phyloP scores from a whole-genome alignment of 1,140 invertebrate species.

The Leguminivora glycinivorella region DNA sequence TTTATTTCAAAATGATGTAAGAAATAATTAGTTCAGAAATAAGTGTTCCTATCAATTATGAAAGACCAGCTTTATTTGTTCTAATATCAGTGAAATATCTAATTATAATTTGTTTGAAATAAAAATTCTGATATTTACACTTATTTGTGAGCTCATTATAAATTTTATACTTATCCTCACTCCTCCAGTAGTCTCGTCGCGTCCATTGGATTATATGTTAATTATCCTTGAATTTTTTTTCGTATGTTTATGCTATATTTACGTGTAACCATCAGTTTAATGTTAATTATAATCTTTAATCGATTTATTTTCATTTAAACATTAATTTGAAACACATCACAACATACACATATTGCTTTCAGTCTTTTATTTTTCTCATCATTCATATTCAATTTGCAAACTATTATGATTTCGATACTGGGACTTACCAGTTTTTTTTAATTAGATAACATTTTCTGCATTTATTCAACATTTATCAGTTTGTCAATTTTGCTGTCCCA shows the following conservation, averaged over 20 bases:
- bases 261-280: neutral
- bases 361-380: neutral
- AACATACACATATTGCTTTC: neutral
- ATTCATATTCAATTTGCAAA: neutral
- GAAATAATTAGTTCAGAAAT: neutral
- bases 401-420: neutral
- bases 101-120: too few relatives aligned
- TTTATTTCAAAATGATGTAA: neutral
- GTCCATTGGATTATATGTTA: neutral
- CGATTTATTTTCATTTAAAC: neutral
- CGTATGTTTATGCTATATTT: neutral
- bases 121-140: too few relatives aligned
- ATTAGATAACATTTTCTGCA: neutral
- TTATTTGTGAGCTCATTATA: too few relatives aligned
- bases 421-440: neutral
- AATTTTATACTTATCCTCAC: neutral
- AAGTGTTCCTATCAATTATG: too few relatives aligned
- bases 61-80: neutral
- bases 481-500: too few relatives aligned
- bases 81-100: neutral
- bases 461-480: neutral
- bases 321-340: neutral
- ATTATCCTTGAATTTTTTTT: neutral
- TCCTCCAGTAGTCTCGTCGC: neutral
- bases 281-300: neutral